Evolutionary conservation across 2,888 invertebrate species (phyloP), one percentile per base, ranked within the genome.

Genomic region (Lochmaea crataegi): DNA sequence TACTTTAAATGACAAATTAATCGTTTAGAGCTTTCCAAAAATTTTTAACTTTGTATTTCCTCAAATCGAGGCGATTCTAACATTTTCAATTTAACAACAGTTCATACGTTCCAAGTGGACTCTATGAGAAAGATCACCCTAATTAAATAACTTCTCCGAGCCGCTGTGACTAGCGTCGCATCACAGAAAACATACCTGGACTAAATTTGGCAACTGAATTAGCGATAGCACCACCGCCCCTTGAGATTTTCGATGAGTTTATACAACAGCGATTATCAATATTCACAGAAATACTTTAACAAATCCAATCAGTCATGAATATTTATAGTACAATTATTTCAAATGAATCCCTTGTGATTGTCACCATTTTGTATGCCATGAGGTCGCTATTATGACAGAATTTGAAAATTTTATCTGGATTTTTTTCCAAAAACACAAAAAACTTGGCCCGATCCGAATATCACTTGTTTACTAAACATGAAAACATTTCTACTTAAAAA

Each of bases 131-230:
- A 64, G 22, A 64, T 68, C 68, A 56, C 71, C 71, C 53, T 68
- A 68, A 57, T 63, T 32, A 68, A 65, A 14, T 71, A 74, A 73
- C 38, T 71, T 48, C 71, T 74, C 74, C 81, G 80, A 81, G 82
- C 80, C 74, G 77, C 83, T 85, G 85, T 83, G 85, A 85, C 84
- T 84, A 85, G 85, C 82, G 82, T 83, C 81, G 78, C 79, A 83
- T 84, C 84, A 84, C 82, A 84, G 81, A 78, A 81, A 78, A 81
- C 82, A 83, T 80, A 81, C 83, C 84, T 81, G 83, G 84, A 78
- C 80, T 80, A 79, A 80, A 82, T 85, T 85, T 85, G 85, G 84
- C 84, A 85, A 82, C 84, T 80, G 80, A 79, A 77, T 80, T 78
- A 77, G 75, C 79, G 80, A 79, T 72, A 73, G 77, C 80, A 76